Evolutionary conservation across 2,888 invertebrate species (phyloP).

Genomic region (Metacarcinus magister): DNA sequence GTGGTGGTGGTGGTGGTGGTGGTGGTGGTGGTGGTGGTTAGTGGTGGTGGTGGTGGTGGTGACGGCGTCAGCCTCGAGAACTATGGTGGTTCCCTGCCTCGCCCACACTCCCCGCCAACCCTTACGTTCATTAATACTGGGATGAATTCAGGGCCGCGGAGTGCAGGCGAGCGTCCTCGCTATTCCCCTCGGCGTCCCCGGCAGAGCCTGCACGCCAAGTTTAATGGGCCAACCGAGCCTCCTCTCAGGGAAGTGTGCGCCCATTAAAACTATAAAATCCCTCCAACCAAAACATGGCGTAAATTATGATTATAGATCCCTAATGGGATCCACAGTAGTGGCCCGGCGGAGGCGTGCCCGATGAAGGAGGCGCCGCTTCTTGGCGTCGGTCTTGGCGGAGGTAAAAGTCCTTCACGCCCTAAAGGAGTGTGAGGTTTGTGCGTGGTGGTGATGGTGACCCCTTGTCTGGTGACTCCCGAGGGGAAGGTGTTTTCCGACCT

Average conservation of each 20-base stretch:
- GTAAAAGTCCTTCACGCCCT: conserved; percentile 16
- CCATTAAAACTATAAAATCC: conserved; percentile 36
- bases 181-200: conserved; percentile 16
- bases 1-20: conserved; percentile 4
- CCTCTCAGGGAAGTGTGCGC: conserved; percentile 31
- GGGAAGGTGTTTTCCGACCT: conserved; percentile 9
- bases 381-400: neutral
- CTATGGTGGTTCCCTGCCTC: neutral
- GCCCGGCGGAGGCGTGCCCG: neutral
- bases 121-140: conserved; percentile 14
- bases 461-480: neutral
- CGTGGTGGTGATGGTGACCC: neutral
- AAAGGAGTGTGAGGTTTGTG: neutral
- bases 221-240: neutral
- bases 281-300: conserved; percentile 10
- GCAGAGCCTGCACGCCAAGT: neutral
- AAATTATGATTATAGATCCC: conserved; percentile 36
- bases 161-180: neutral
- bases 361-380: conserved; percentile 22
- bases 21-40: neutral
- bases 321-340: neutral
- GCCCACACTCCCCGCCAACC: neutral
- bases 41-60: neutral
- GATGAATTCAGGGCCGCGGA: conserved; percentile 18
- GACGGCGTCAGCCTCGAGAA: neutral